Evolutionary conservation across 2,113 vertebrate genomes (phyloP).

Genomic region (Acanthisitta chloris): DNA sequence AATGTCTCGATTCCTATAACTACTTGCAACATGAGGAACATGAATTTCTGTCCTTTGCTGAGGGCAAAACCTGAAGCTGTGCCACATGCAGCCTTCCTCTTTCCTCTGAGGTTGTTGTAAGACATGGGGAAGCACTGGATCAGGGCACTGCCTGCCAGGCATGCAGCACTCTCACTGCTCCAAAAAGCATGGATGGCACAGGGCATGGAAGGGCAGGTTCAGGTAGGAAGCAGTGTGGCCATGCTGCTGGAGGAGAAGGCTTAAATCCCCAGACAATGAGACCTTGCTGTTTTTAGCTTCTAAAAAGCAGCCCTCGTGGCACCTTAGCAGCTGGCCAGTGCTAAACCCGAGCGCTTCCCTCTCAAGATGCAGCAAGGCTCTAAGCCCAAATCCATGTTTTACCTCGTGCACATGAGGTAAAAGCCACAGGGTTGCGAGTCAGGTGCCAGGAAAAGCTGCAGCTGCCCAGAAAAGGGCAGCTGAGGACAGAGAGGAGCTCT

Average conservation of each 20-base stretch:
- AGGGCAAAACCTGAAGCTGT: neutral
- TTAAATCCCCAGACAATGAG: neutral
- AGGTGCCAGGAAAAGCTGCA: constrained; percentile 21
- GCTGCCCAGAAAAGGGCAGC: constrained; percentile 1
- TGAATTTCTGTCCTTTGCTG: neutral
- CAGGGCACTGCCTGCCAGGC: neutral
- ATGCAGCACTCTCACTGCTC: neutral
- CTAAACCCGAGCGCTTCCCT: neutral
- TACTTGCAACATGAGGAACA: accelerated
- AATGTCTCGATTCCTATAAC: neutral
- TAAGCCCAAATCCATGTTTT: neutral
- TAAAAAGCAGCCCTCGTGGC: neutral
- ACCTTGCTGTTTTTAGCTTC: neutral
- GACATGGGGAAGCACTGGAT: neutral
- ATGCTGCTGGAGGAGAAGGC: neutral
- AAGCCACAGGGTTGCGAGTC: neutral
- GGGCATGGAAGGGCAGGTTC: neutral
- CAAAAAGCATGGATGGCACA: accelerated
- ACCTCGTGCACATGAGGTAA: neutral
- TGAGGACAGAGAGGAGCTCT: constrained; percentile 8
- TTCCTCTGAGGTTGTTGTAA: neutral
- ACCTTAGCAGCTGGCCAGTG: neutral
- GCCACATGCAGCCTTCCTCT: neutral
- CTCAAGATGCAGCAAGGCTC: neutral
- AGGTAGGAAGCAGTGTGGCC: neutral